phyloP scores from a whole-genome alignment of 1,140 invertebrate species.

The Probaryconus sp. region DNA sequence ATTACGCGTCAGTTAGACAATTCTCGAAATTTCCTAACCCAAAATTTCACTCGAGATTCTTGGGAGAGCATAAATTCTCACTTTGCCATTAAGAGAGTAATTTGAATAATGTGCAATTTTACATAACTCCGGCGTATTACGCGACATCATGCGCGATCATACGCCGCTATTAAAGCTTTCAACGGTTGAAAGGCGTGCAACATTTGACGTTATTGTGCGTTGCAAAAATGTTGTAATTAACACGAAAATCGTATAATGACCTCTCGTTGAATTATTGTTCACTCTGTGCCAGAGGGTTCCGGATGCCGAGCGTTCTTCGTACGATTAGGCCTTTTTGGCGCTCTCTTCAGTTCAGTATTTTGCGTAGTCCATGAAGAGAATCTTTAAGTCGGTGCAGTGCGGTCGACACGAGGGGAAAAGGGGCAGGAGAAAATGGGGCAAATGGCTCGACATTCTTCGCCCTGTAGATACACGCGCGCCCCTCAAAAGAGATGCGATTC shows the following conservation, averaged over 20 bases:
- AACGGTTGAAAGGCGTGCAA: conserved; percentile 27
- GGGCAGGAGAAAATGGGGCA: conserved; percentile 10
- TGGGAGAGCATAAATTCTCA: conserved; percentile 18
- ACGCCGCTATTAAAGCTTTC: conserved; percentile 50
- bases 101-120: conserved; percentile 54
- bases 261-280: conserved; percentile 48
- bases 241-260: conserved; percentile 42
- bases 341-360: too few species aligned
- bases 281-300: conserved; percentile 25
- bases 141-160: conserved; percentile 37
- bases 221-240: conserved; percentile 61
- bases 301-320: conserved; percentile 45
- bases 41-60: conserved; percentile 24
- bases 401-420: too few species aligned
- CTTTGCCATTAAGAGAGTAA: conserved; percentile 39
- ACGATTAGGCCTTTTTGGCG: conserved; percentile 55
- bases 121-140: conserved; percentile 42
- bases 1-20: conserved; percentile 23
- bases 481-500: conserved; percentile 3
- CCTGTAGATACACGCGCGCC: neutral
- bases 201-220: conserved; percentile 43
- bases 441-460: conserved; percentile 25
- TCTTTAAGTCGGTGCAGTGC: conserved; percentile 5
- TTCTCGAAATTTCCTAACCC: conserved; percentile 9
- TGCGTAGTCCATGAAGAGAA: conserved; percentile 9